Percentiles rank a stretch among this genome's conserved stretches.
Evolutionary conservation across 2,797 vertebrate species (phyloP).

Genomic region (Triplophysa yarkandensis): DNA sequence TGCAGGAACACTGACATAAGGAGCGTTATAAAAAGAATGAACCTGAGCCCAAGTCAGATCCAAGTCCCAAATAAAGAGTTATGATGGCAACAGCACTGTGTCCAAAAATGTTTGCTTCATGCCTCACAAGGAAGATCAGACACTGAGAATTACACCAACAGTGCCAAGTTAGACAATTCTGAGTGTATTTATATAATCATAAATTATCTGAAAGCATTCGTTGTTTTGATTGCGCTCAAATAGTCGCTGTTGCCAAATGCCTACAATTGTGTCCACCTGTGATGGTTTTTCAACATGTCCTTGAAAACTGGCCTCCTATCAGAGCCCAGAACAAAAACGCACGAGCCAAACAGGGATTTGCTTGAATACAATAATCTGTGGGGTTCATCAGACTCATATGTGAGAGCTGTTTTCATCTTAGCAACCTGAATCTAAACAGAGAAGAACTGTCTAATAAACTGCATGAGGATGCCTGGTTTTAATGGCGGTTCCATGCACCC

Average conservation of each 20-base stretch:
- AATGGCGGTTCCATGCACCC: constrained; percentile 36
- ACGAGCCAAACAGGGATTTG: constrained; percentile 50
- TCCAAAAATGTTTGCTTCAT: constrained; percentile 52
- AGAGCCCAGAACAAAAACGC: constrained; percentile 53
- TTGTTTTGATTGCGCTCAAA: constrained; percentile 38
- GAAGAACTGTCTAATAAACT: constrained; percentile 49
- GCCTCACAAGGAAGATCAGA: constrained; percentile 33
- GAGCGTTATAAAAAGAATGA: constrained; percentile 6
- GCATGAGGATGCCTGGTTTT: constrained; percentile 40
- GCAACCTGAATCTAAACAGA: constrained; percentile 60
- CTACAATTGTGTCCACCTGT: constrained; percentile 28
- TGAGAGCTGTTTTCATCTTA: constrained; percentile 50
- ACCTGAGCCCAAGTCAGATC: constrained; percentile 31
- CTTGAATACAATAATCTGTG: constrained; percentile 44
- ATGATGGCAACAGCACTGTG: constrained; percentile 45
- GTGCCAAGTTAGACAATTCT: not conserved
- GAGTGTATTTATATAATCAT: constrained; percentile 25
- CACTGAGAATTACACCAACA: constrained; percentile 21
- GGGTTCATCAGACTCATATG: constrained; percentile 47
- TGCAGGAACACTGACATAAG: constrained; percentile 32
- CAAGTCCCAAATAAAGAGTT: constrained; percentile 37
- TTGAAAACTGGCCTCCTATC: constrained; percentile 45
- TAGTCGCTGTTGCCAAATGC: constrained; percentile 19
- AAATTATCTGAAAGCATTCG: constrained; percentile 23
- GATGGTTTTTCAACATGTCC: constrained; percentile 37